Base-by-base conservation (phyloP, 2,888 invertebrate genomes). In the Selenia dentaria region DNA sequence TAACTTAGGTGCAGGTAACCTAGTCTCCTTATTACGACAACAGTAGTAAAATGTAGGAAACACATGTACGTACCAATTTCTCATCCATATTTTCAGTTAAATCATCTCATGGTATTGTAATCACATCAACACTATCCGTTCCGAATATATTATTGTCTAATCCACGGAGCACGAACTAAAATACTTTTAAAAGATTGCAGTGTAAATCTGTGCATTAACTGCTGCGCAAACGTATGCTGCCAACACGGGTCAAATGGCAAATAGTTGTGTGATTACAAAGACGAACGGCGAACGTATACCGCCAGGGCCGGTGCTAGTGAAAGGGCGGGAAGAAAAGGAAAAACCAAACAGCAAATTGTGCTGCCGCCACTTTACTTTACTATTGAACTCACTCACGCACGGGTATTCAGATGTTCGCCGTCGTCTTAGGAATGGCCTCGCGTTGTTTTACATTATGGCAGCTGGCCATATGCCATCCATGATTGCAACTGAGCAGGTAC, bases 201-300 rank as follows among this genome's bases (percentile, higher is more conserved):
- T 58, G 52, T 45, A 57, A 57, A 59, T 53, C 25, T 12, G 13
- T 33, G 12, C 1, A n/a, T 35, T 40, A 39, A 47, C 41, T 36
- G 26, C 35, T 39, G 40, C 60, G 57, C 55, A 44, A 39, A 36
- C 46, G 52, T 51, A 44, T 41, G 48, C 41, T 48, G 29, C 48
- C 43, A 54, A 41, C 54, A 8, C 53, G 34, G 57, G 54, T 63
- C 59, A 63, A 63, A 64, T 57, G 62, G 54, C 61, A 60, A 57
- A 59, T 57, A 58, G 55, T 59, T 43, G 41, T 54, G 41, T 57
- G 55, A 50, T 55, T 54, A 57, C 52, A 58, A 51, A 59, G 40
- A 45, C 54, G 33, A 35, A 33, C 41, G 11, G 45, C 45, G 56
- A 58, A 49, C 52, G 41, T 56, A 54, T 51, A 45, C 39, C 12